phyloP scores from a whole-genome alignment of 2,888 invertebrate genomes.

The Nomada ruficornis region DNA sequence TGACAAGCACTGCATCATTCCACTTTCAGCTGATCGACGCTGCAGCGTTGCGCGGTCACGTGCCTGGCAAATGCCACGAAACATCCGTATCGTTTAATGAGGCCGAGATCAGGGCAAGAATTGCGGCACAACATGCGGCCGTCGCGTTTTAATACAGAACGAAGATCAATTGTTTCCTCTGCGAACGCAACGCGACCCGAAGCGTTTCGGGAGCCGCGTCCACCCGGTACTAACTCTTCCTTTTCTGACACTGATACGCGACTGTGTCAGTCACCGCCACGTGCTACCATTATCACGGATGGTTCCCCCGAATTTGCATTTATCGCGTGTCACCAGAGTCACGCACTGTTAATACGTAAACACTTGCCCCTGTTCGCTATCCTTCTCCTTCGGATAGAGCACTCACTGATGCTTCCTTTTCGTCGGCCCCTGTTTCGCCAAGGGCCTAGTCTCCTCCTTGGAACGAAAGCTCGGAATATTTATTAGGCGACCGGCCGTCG shows the following conservation, averaged over 20 bases:
- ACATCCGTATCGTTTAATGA: conserved; percentile 50
- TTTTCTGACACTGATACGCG: conserved; percentile 20
- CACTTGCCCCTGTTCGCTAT: conserved; percentile 61
- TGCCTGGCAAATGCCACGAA: conserved; percentile 37
- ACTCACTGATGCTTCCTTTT: conserved; percentile 16
- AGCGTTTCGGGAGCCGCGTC: conserved; percentile 24
- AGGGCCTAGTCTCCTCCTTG: conserved; percentile 17
- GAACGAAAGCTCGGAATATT: conserved; percentile 62
- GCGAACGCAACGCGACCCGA: conserved; percentile 3
- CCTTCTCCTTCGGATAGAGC: neutral
- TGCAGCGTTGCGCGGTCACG: conserved; percentile 28
- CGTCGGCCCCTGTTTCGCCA: conserved; percentile 11
- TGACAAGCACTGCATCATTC: conserved; percentile 23
- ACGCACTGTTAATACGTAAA: conserved; percentile 71
- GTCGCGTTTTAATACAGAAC: conserved; percentile 54
- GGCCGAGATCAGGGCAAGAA: conserved; percentile 42
- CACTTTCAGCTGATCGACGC: conserved; percentile 18
- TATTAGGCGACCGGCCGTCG: conserved; percentile 52
- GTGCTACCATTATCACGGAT: conserved; percentile 76
- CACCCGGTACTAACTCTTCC: conserved; percentile 12
- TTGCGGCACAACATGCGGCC: conserved; percentile 41
- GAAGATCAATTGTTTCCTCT: conserved; percentile 53
- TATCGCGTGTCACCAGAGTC: conserved; percentile 73
- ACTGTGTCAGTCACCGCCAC: conserved; percentile 65
- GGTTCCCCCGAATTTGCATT: conserved; percentile 75